A percentile compares a stretch with the other conserved stretches of the same genome.
phyloP scores from a whole-genome alignment of 2,888 invertebrate species.

The Leptopilina syphax region DNA sequence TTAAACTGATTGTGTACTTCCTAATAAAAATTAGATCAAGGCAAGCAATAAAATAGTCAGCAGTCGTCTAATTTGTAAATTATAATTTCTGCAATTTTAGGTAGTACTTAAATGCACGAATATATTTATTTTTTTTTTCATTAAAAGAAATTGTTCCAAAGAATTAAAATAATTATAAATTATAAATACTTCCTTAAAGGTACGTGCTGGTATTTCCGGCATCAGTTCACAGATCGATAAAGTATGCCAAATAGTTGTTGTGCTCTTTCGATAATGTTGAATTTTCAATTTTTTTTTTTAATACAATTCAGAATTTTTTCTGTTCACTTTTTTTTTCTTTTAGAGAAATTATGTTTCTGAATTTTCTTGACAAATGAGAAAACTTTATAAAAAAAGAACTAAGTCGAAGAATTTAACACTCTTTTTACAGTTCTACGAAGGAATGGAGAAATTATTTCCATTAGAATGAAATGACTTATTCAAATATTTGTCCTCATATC shows the following conservation, averaged over 20 bases:
- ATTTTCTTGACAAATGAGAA: neutral
- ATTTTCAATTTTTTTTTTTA: neutral
- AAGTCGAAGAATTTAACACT: too few relatives aligned
- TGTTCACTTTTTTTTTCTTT: neutral
- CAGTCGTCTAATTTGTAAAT: too few relatives aligned
- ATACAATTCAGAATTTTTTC: neutral
- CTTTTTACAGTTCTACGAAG: neutral
- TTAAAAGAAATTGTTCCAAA: too few relatives aligned
- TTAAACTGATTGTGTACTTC: too few relatives aligned
- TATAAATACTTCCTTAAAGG: neutral
- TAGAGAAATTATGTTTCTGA: neutral
- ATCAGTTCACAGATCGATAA: neutral
- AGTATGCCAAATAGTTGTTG: neutral
- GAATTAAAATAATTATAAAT: too few relatives aligned
- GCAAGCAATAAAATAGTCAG: too few relatives aligned
- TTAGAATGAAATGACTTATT: slow-evolving; percentile 39
- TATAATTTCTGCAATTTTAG: too few relatives aligned
- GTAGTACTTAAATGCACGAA: too few relatives aligned
- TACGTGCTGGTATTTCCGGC: slow-evolving; percentile 3
- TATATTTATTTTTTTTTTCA: too few relatives aligned
- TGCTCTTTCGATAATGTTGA: slow-evolving; percentile 16
- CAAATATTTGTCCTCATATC: slow-evolving; percentile 59
- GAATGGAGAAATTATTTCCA: slow-evolving; percentile 33
- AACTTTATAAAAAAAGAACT: too few relatives aligned
- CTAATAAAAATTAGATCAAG: too few relatives aligned